Evolutionary conservation across 1,140 invertebrate species (phyloP).

Genomic region (Cherax quadricarinatus): DNA sequence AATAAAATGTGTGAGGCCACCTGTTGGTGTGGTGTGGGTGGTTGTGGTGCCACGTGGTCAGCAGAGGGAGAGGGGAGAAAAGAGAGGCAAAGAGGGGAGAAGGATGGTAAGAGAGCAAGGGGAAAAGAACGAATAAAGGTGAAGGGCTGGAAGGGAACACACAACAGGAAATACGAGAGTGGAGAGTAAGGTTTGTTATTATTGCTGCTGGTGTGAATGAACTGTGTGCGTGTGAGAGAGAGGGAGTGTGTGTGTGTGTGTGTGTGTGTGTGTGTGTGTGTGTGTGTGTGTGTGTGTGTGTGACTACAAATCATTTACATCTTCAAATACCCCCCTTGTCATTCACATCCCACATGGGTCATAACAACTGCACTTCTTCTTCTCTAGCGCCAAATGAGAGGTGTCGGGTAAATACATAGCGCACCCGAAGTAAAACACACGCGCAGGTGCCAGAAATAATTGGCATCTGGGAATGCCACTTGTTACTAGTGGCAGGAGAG

Average conservation of each 20-base stretch:
- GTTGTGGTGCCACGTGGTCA: background rate
- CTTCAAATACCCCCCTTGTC: no score
- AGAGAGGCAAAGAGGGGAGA: background rate
- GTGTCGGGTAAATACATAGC: no score
- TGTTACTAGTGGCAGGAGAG: no score
- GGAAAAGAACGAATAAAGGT: background rate
- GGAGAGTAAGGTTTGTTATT: background rate
- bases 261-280: background rate
- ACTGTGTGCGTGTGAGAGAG: background rate
- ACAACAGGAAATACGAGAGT: background rate
- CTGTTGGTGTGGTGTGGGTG: background rate
- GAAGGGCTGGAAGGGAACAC: background rate
- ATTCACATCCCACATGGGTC: no score
- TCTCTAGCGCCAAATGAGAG: no score
- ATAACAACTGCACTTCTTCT: no score
- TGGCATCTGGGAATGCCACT: no score
- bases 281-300: no score
- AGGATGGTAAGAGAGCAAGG: background rate
- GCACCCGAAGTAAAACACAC: no score
- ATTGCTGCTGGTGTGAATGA: no score
- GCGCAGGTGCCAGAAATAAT: no score
- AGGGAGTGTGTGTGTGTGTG: background rate
- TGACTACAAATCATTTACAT: no score
- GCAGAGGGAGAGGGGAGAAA: background rate
- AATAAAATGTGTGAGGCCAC: background rate